phyloP scores from a whole-genome alignment of 2,888 invertebrate genomes.

The Monochamus alternatus region DNA sequence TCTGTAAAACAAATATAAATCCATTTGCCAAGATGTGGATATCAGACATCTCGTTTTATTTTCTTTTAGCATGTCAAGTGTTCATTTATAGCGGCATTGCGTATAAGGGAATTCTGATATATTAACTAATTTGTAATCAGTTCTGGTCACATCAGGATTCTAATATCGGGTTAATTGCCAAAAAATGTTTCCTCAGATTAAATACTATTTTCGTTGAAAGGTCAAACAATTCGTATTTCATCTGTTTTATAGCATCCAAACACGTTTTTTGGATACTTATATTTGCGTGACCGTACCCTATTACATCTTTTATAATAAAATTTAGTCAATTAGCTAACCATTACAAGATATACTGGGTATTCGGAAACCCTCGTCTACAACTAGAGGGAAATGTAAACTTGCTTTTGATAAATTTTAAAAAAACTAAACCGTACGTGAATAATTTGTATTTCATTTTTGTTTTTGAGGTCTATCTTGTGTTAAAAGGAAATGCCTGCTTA shows the following conservation, averaged over 20 bases:
- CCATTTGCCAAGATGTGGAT: not conserved
- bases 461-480: too few species aligned
- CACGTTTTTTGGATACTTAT: not conserved
- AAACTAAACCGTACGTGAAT: too few species aligned
- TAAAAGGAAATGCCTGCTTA: too few species aligned
- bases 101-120: not conserved
- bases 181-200: not conserved
- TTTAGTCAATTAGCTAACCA: not conserved
- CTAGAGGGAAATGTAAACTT: too few species aligned
- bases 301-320: not conserved
- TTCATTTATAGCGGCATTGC: not conserved
- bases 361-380: too few species aligned
- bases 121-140: constrained; percentile 4
- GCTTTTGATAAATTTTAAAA: too few species aligned
- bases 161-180: not conserved
- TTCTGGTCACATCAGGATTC: not conserved
- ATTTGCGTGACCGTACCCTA: not conserved
- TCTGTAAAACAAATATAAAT: not conserved
- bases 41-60: not conserved
- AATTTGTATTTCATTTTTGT: too few species aligned
- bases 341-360: not conserved
- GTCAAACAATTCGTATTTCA: not conserved
- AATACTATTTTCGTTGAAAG: not conserved
- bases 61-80: not conserved
- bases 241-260: not conserved